These are phyloP conservation scores for Tuta absoluta DNA, from an alignment of 2,888 invertebrate species.

Conservation along the genomic window DNA sequence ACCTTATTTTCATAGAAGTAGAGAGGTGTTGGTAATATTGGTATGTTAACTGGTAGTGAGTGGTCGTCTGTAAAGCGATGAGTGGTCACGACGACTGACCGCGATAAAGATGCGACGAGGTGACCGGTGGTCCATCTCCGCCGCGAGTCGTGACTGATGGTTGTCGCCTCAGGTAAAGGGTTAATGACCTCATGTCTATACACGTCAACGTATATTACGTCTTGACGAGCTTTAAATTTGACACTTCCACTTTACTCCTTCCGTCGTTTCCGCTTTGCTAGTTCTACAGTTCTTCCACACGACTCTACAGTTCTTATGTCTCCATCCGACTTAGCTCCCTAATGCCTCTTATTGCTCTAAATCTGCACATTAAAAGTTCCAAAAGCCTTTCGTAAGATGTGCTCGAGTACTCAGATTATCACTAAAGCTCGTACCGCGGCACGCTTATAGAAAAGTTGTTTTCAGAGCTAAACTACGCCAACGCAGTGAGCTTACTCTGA, in stretches of 20 bases:
- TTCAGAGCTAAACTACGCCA: conserved; percentile 6
- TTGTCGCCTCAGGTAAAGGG: conserved; percentile 1
- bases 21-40: neutral
- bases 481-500: conserved; percentile 11
- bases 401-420: conserved; percentile 10
- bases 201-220: neutral
- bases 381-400: conserved; percentile 13
- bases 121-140: neutral
- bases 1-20: no score
- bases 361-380: conserved; percentile 17
- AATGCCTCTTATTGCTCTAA: neutral
- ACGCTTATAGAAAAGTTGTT: conserved; percentile 20
- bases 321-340: neutral
- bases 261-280: neutral
- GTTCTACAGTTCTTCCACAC: neutral
- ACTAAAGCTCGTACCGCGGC: conserved; percentile 10
- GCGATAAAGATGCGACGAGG: neutral
- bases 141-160: neutral
- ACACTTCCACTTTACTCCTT: neutral
- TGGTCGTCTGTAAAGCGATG: neutral
- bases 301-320: neutral
- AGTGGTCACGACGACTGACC: conserved; percentile 7
- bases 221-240: conserved; percentile 6
- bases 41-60: neutral
- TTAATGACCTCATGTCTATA: neutral